These are phyloP conservation scores for Hystrix cristata DNA, from an alignment of 2,113 vertebrate genomes.

Conservation along the genomic window DNA sequence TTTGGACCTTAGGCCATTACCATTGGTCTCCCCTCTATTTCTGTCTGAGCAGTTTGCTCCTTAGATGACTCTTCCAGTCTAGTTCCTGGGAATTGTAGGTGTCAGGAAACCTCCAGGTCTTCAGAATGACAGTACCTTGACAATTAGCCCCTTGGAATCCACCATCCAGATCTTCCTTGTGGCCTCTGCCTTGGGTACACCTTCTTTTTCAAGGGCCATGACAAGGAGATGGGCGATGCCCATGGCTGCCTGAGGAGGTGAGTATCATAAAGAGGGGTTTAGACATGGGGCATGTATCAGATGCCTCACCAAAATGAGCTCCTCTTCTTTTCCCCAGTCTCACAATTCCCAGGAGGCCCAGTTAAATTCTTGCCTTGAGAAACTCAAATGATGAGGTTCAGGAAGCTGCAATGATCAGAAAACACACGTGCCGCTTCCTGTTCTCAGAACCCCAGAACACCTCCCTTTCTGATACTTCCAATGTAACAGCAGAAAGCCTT, in stretches of 20 bases:
- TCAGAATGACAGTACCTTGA: slow-evolving; percentile 91
- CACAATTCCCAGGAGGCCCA: neutral
- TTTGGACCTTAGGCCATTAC: neutral
- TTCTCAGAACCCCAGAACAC: neutral
- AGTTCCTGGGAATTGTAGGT: neutral
- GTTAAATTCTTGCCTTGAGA: slow-evolving; percentile 24
- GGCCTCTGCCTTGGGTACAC: slow-evolving; percentile 91
- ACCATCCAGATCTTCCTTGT: slow-evolving; percentile 98
- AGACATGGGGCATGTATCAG: neutral
- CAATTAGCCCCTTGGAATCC: slow-evolving; percentile 96
- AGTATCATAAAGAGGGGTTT: neutral
- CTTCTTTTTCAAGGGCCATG: slow-evolving; percentile 98
- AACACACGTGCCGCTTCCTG: neutral
- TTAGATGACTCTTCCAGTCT: neutral
- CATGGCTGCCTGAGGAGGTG: slow-evolving; percentile 92
- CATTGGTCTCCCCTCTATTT: neutral
- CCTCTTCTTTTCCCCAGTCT: neutral
- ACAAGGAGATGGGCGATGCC: slow-evolving; percentile 96
- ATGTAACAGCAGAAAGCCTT: neutral
- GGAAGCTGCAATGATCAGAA: neutral
- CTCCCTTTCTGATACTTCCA: neutral
- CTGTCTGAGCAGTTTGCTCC: neutral
- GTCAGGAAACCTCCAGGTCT: neutral
- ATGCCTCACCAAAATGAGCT: neutral
- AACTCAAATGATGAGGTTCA: neutral